Conservation (phyloP, 2,888 invertebrate genomes). For the Callimorpha dominula region DNA sequence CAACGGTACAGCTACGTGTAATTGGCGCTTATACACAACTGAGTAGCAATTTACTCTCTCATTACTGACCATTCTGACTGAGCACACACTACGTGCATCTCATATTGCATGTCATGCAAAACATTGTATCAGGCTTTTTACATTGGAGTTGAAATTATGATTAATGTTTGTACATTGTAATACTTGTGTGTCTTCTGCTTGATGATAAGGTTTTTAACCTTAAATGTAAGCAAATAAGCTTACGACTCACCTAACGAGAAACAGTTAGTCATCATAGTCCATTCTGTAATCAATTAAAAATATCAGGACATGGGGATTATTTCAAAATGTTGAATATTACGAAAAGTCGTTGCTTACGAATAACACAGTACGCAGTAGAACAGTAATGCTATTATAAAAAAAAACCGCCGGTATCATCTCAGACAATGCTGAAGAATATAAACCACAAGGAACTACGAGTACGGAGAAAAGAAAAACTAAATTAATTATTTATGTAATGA, state of each 20-base stretch:
- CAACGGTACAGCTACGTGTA: slow-evolving; percentile 34
- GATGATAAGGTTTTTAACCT: not conserved
- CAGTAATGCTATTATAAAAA: too few relatives aligned
- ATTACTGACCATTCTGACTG: slow-evolving; percentile 1
- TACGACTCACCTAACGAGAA: too few relatives aligned
- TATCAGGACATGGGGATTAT: not conserved
- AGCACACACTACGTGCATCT: not conserved
- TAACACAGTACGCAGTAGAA: too few relatives aligned
- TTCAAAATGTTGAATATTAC: too few relatives aligned
- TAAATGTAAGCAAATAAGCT: too few relatives aligned
- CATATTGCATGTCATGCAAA: not conserved
- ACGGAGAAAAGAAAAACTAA: not conserved
- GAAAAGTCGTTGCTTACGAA: too few relatives aligned
- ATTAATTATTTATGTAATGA: not conserved
- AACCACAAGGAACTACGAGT: too few relatives aligned
- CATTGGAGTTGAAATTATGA: not conserved
- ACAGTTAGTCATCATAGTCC: not conserved
- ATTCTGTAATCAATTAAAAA: not conserved
- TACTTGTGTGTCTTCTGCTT: too few relatives aligned
- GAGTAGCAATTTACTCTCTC: slow-evolving; percentile 6
- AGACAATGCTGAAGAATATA: too few relatives aligned
- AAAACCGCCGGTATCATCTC: too few relatives aligned
- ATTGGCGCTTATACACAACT: slow-evolving; percentile 42
- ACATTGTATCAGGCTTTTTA: not conserved
- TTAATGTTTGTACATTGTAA: not conserved